Base-by-base conservation (phyloP, 2,797 vertebrate species). In the Philypnodon macrostomus region DNA sequence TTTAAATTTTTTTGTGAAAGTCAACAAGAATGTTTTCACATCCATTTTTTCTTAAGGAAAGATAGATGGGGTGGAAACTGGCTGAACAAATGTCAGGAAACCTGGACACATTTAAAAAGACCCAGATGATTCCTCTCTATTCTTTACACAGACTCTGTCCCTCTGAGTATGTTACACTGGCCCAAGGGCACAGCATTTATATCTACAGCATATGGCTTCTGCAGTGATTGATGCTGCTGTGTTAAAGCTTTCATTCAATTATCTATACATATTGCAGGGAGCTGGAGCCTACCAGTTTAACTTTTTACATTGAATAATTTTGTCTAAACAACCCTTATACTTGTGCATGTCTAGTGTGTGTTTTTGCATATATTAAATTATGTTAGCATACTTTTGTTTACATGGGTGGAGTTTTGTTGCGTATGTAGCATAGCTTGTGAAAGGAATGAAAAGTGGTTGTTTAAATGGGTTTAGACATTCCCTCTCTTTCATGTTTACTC, bases 121-220 rank as follows among this genome's bases (percentile, higher is more conserved):
- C 52, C 65, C 40, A 26, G 17, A 62, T 53, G 47, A 41, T 31
- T 51, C 13, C 53, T 10, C 2, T 10, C 26, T 53, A 38, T 40
- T 42, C 30, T 38, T 49, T 67, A 33, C 31, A 50, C 49, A 50
- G 48, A 6, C 9, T 55, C 41, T 50, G 42, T 59, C 42, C 36
- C n/a, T 26, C 42, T 30, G 42, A 54, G 37, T 53, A 45, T 39
- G 55, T 64, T 70, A 56, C 19, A 26, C 45, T 60, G 13, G 47
- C 71, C 53, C 42, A 5, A 19, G 53, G 46, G 67, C 61, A 47
- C 36, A 36, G 35, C 34, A 53, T 70, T 80, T 70, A 82, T 74
- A 72, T 69, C 68, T 30, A 63, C 66, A 84, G 67, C 76, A 81
- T 67, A 71, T 83, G 77, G 55, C 53, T 57, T 62, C 32, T 26